phyloP scores from a whole-genome alignment of 2,113 vertebrate species.

The Laticauda colubrina region DNA sequence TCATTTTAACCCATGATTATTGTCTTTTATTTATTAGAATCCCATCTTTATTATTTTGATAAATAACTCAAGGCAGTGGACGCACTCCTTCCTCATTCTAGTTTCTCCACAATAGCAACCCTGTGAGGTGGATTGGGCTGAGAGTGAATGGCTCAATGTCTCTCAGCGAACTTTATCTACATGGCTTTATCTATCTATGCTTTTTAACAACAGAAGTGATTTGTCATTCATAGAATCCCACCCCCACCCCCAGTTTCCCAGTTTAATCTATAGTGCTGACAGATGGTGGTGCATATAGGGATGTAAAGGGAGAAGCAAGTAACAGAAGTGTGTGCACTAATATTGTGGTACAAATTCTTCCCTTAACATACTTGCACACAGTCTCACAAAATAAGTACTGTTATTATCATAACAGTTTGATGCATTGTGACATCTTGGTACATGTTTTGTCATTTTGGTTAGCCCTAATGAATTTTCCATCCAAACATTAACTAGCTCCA shows the following conservation, averaged over 20 bases:
- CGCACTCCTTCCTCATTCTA: neutral
- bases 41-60: neutral
- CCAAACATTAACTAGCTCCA: neutral
- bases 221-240: neutral
- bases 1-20: neutral
- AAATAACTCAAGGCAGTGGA: neutral
- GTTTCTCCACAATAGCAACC: neutral
- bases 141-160: neutral
- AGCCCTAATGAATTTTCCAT: neutral
- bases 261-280: neutral
- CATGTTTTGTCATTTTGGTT: neutral
- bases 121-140: neutral
- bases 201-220: neutral
- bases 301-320: neutral
- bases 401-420: neutral
- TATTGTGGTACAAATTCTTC: neutral
- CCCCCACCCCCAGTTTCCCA: fast-evolving
- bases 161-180: neutral
- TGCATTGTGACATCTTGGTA: neutral
- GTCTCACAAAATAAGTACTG: neutral
- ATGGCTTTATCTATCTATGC: neutral
- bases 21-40: neutral
- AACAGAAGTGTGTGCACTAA: neutral
- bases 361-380: neutral
- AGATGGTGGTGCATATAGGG: neutral